Base-by-base conservation (phyloP, 1,140 invertebrate species). In the Bombus difficillimus region DNA sequence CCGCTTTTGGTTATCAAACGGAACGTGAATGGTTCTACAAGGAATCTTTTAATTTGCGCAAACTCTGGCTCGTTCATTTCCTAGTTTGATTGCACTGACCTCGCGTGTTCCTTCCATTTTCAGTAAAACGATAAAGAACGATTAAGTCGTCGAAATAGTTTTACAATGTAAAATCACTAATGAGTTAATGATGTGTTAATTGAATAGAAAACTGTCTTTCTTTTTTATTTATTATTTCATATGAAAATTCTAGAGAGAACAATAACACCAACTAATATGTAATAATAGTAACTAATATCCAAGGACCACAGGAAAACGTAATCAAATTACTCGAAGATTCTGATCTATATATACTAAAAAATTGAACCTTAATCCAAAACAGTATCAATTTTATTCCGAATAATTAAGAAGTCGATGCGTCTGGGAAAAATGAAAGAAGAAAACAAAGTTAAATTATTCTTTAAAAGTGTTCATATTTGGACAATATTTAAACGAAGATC, bases 1-100 rank as follows among this genome's bases (percentile, higher is more conserved):
- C 32, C 18, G 25, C 22, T 22, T 2, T 22, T 25, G 25, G 9
- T 8, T 32, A 39, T 28, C 28, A 43, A 68, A 83, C 66, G 43
- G 12, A 13, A 71, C n/a, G 34, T n/a, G 18, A 84, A 68, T 22
- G 75, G 25, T 83, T 74, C 32, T 47, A 64, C 47, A 82, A 37
- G 28, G 32, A 75, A 25, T 75, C 53, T 66, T 73, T 75, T 82
- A 64, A 82, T 82, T 75, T 37, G 9, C 39, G 2, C 22, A 1
- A 75, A 75, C n/a, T 28, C 39, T 69, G 5, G 1, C 37, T 39
- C 68, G 3, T 71, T 39, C 10, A 6, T 71, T 71, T 39, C 0
- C 68, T 2, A 13, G 25, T 75, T 47, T 37, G 18, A 15, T 71
- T 5, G 18, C n/a, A 10, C 8, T 12, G 28, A 53, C 3, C 18